Evolutionary conservation across 2,888 invertebrate genomes (phyloP).

Genomic region (Melanchra persicariae): DNA sequence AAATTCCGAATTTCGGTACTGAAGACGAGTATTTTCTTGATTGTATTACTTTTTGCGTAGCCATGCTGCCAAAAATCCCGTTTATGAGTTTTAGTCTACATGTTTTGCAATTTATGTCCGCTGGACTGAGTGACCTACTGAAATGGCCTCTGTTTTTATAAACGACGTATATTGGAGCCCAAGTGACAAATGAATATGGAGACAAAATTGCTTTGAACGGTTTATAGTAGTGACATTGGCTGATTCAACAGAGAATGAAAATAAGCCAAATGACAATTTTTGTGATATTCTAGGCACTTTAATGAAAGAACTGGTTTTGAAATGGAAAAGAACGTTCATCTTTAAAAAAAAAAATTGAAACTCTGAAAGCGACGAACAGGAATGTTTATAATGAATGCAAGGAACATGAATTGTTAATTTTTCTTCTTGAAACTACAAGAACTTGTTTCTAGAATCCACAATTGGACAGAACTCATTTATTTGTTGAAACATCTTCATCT

Average conservation of each 20-base stretch:
- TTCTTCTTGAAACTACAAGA: neutral
- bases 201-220: slow-evolving; percentile 17
- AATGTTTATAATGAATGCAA: neutral
- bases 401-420: neutral
- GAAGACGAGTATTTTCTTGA: slow-evolving; percentile 19
- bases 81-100: slow-evolving; percentile 37
- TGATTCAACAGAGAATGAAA: neutral
- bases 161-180: slow-evolving; percentile 23
- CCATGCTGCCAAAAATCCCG: slow-evolving; percentile 26
- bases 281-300: neutral
- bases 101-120: slow-evolving; percentile 17
- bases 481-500: neutral
- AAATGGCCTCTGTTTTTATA: neutral
- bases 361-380: neutral
- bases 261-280: neutral
- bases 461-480: neutral
- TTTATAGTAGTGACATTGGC: slow-evolving; percentile 2
- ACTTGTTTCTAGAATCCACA: neutral
- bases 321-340: neutral
- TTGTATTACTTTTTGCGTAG: slow-evolving; percentile 30
- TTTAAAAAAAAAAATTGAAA: neutral
- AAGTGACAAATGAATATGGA: slow-evolving; percentile 14
- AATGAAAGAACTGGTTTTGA: neutral
- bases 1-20: slow-evolving; percentile 24
- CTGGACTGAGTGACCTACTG: slow-evolving; percentile 20